Conservation (phyloP, 2,888 invertebrate genomes). For the Drosophila antonietae region DNA sequence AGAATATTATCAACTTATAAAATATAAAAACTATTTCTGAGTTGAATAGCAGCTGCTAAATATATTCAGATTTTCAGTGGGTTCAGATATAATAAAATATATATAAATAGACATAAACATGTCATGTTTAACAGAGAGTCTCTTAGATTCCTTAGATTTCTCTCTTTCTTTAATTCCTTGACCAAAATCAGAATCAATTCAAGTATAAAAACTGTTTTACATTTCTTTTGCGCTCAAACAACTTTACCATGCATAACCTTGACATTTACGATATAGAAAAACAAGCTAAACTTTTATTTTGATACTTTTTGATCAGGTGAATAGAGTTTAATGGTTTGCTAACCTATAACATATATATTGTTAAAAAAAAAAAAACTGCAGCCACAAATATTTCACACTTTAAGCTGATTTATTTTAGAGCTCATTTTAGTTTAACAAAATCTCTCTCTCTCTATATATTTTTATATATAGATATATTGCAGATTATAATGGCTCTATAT, state of each 20-base stretch:
- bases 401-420: background rate
- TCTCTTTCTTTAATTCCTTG: background rate
- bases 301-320: background rate
- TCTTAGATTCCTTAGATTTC: too few relatives aligned
- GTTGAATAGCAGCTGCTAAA: too few relatives aligned
- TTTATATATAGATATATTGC: background rate
- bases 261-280: slow-evolving; percentile 1
- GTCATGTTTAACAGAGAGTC: too few relatives aligned
- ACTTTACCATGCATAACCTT: background rate
- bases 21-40: too few relatives aligned
- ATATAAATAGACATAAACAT: too few relatives aligned
- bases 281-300: background rate
- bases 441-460: too few relatives aligned
- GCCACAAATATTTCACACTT: background rate
- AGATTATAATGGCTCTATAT: background rate
- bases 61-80: too few relatives aligned
- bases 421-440: background rate
- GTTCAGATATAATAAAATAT: too few relatives aligned
- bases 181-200: background rate
- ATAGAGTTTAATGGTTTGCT: background rate
- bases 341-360: background rate
- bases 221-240: background rate
- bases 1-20: too few relatives aligned
- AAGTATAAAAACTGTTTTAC: background rate
- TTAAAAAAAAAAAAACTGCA: background rate